Evolutionary conservation across 2,797 vertebrate species (phyloP).

Genomic region (Crocidura indochinensis): DNA sequence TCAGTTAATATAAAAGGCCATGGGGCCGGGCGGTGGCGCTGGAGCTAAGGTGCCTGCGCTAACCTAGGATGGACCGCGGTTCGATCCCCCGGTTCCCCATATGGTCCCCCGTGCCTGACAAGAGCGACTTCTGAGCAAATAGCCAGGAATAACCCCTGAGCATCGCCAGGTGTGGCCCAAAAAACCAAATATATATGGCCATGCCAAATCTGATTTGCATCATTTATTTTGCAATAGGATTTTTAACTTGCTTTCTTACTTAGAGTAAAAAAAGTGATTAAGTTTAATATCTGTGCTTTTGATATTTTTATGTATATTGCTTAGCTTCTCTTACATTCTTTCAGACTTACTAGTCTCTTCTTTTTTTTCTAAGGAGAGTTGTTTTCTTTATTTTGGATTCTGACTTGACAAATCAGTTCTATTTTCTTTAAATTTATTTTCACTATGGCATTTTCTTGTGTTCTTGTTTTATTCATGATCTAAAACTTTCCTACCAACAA

Average conservation of each 20-base stretch:
- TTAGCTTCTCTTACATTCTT: background rate
- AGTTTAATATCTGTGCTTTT: background rate
- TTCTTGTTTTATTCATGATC: background rate
- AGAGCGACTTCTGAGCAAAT: too few species aligned
- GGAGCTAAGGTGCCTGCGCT: too few species aligned
- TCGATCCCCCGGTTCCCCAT: too few species aligned
- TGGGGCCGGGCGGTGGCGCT: too few species aligned
- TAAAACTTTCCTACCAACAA: background rate
- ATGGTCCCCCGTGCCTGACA: too few species aligned
- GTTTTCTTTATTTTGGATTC: background rate
- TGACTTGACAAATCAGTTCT: background rate
- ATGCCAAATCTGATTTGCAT: background rate
- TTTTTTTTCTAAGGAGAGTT: conserved; percentile 7
- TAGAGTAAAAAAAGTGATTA: background rate
- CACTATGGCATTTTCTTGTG: background rate
- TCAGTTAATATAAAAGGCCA: too few species aligned
- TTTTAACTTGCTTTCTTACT: conserved; percentile 6
- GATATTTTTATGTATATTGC: background rate
- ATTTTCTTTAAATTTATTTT: conserved; percentile 9
- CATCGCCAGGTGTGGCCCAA: too few species aligned
- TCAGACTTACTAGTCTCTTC: conserved; percentile 12
- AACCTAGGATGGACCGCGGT: too few species aligned
- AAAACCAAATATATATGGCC: too few species aligned
- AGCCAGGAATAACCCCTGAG: too few species aligned
- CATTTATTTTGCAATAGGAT: background rate